phyloP scores from a whole-genome alignment of 2,888 invertebrate genomes.

The Punctoribates punctum region DNA sequence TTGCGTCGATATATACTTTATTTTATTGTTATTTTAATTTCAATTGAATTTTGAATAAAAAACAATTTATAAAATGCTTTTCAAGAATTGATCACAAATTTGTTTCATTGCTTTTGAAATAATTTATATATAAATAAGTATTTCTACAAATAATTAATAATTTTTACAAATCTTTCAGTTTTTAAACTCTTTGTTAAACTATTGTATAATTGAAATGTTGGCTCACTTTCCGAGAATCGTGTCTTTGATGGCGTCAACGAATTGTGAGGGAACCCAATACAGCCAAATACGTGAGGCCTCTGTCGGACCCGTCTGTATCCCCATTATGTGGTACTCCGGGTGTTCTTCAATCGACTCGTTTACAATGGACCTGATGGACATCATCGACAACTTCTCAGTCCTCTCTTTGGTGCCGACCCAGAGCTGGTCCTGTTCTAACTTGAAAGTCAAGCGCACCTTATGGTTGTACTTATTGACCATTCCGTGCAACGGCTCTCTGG shows the following conservation, averaged over 20 bases:
- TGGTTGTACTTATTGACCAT: constrained; percentile 87
- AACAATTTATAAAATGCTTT: constrained; percentile 11
- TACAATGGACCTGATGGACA: constrained; percentile 69
- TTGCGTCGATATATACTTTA: neutral
- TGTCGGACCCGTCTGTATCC: constrained; percentile 81
- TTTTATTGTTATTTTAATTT: constrained; percentile 7
- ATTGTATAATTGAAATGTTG: neutral
- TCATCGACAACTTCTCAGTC: constrained; percentile 86
- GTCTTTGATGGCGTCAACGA: constrained; percentile 83
- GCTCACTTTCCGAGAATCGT: constrained; percentile 59
- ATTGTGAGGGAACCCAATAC: constrained; percentile 73
- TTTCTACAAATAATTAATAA: constrained; percentile 3
- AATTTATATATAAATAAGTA: neutral
- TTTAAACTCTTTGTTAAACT: neutral
- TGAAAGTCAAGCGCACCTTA: constrained; percentile 84
- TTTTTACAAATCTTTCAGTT: neutral
- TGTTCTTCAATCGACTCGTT: constrained; percentile 80
- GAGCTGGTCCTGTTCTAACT: constrained; percentile 80
- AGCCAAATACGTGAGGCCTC: constrained; percentile 89
- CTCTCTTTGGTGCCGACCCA: constrained; percentile 91
- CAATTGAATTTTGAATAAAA: neutral
- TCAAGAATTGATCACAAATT: constrained; percentile 5
- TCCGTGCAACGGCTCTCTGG: constrained; percentile 74
- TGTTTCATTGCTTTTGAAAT: constrained; percentile 3
- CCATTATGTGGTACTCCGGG: constrained; percentile 87